Conservation (phyloP, 1,140 invertebrate species). For the Heliconius hewitsoni region DNA sequence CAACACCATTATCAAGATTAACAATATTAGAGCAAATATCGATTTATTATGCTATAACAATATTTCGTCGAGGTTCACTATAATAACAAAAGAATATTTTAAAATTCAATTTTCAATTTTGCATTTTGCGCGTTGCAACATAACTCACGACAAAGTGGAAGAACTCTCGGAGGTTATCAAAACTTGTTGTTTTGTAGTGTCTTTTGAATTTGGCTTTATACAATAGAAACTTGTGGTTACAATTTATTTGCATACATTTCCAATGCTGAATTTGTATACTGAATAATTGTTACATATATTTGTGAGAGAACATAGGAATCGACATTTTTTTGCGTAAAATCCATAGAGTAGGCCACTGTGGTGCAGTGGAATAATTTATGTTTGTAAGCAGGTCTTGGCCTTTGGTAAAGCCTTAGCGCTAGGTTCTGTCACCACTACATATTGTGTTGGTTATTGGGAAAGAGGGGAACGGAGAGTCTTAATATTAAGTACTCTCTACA, state of each 20-base stretch:
- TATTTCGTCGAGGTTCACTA: not conserved
- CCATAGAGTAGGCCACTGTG: not conserved
- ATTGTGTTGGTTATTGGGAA: too few species aligned
- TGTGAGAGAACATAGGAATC: too few species aligned
- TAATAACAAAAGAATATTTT: constrained; percentile 9
- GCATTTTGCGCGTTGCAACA: constrained; percentile 14
- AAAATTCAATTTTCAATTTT: constrained; percentile 4
- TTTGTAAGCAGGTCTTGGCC: too few species aligned
- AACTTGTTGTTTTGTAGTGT: constrained; percentile 16
- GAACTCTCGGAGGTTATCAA: constrained; percentile 18
- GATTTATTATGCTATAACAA: not conserved
- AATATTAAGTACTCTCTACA: too few species aligned
- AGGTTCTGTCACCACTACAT: too few species aligned
- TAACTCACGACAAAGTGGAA: constrained; percentile 18
- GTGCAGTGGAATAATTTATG: too few species aligned
- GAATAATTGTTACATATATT: not conserved
- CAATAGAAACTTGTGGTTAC: constrained; percentile 2
- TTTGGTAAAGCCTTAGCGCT: too few species aligned
- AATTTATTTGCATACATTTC: constrained; percentile 1
- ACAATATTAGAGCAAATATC: not conserved
- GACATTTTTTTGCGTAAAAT: too few species aligned
- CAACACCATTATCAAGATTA: too few species aligned
- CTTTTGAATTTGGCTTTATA: constrained; percentile 10
- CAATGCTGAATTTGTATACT: not conserved
- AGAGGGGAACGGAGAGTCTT: too few species aligned